Conservation (phyloP, 1,140 invertebrate genomes). For the Nephila pilipes region DNA sequence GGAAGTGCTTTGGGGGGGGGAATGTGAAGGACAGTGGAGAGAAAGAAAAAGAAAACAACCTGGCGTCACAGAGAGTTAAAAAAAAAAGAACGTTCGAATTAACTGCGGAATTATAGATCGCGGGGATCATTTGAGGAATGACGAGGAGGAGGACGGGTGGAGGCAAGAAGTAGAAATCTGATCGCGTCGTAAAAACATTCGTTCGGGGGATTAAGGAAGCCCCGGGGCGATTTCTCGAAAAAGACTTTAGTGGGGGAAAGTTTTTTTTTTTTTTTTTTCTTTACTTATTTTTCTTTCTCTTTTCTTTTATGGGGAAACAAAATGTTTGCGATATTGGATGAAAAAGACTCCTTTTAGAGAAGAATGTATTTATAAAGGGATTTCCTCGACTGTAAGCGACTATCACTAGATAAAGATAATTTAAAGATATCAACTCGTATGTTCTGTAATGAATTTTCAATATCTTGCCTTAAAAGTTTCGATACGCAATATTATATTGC, state of each 20-base stretch:
- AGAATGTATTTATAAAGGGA: no score
- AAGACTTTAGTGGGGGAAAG: background rate
- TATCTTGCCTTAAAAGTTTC: no score
- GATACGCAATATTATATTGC: no score
- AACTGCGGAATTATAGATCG: constrained; percentile 34
- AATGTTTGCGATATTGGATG: no score
- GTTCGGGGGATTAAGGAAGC: background rate
- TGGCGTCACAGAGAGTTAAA: background rate
- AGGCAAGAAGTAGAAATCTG: background rate
- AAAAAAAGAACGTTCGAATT: background rate
- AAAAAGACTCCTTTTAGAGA: no score
- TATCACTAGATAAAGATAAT: no score
- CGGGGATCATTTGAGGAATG: constrained; percentile 35
- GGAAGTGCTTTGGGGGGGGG: constrained; percentile 14
- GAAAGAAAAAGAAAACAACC: background rate
- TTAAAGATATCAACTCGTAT: no score
- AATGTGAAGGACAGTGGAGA: background rate
- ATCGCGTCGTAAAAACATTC: constrained; percentile 3
- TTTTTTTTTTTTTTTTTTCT: no score
- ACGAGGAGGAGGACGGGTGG: background rate
- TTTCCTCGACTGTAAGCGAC: no score
- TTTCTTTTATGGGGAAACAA: no score
- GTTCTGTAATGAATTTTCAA: no score
- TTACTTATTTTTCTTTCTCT: no score
- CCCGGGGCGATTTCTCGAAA: background rate